Evolutionary conservation across 2,113 vertebrate genomes (phyloP).

Genomic region (Ammospiza caudacuta): DNA sequence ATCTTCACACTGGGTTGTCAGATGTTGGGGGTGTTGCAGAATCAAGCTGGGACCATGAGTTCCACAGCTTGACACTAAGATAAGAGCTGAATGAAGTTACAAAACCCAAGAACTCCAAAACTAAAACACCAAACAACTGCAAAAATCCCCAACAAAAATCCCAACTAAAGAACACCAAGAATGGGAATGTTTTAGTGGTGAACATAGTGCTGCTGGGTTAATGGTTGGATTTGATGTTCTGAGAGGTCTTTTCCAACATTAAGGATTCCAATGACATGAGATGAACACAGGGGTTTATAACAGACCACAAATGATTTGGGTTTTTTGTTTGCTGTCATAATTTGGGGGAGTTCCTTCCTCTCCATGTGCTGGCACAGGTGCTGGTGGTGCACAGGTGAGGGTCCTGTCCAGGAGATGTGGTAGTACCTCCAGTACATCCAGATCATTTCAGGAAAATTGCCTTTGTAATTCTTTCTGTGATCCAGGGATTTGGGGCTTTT

Average conservation of each 20-base stretch:
- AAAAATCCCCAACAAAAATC: background rate
- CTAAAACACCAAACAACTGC: background rate
- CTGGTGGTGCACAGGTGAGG: background rate
- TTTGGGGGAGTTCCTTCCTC: background rate
- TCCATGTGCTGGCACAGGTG: fast-evolving
- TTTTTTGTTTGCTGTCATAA: background rate
- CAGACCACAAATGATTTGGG: fast-evolving
- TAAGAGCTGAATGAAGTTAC: background rate
- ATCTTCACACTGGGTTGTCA: background rate
- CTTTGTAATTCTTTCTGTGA: background rate
- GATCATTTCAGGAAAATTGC: background rate
- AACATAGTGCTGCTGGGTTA: background rate
- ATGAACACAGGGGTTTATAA: fast-evolving
- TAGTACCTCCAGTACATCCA: no score
- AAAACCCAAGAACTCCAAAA: background rate
- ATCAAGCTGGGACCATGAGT: fast-evolving
- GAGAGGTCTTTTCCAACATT: background rate
- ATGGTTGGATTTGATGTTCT: background rate
- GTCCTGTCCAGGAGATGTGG: background rate
- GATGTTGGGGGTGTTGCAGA: fast-evolving
- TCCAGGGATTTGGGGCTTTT: background rate
- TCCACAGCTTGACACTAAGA: background rate
- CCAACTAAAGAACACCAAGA: background rate
- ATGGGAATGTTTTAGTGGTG: background rate
- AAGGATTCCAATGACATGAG: fast-evolving